Percentiles rank a stretch among this genome's conserved stretches.
Conservation (phyloP, 1,140 invertebrate species). For the Tetramorium simillimum region DNA sequence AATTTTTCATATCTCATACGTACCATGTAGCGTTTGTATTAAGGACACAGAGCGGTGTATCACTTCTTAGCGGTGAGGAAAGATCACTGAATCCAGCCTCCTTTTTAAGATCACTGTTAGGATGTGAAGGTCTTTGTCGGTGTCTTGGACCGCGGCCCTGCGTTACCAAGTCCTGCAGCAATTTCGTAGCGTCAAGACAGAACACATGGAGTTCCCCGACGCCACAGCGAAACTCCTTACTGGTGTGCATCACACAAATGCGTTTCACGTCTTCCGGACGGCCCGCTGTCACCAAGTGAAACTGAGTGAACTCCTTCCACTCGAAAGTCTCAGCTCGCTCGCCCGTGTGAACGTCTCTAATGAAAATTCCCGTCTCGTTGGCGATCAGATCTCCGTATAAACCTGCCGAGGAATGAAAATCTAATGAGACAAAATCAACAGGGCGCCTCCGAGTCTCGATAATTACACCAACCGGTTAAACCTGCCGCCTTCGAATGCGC, state of each 20-base stretch:
- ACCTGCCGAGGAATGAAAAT: constrained; percentile 73
- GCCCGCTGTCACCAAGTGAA: constrained; percentile 84
- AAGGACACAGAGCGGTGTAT: constrained; percentile 2
- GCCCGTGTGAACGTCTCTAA: constrained; percentile 85
- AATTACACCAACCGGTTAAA: constrained; percentile 78
- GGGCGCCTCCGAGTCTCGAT: neutral
- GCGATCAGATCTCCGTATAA: constrained; percentile 85
- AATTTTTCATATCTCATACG: neutral
- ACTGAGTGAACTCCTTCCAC: constrained; percentile 86
- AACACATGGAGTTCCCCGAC: constrained; percentile 85
- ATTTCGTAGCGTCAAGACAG: constrained; percentile 82
- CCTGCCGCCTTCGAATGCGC: constrained; percentile 85
- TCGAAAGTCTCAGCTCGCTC: constrained; percentile 83
- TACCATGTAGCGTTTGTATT: neutral
- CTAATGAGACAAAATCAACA: neutral
- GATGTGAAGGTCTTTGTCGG: constrained; percentile 82
- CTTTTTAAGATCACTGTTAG: constrained; percentile 84
- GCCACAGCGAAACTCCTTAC: constrained; percentile 84
- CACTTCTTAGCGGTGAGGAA: constrained; percentile 72
- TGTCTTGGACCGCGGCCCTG: constrained; percentile 82
- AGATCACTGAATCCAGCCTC: constrained; percentile 68
- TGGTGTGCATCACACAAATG: constrained; percentile 86
- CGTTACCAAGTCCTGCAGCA: constrained; percentile 83
- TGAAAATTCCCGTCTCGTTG: constrained; percentile 82
- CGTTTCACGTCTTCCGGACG: constrained; percentile 85